A percentile compares a stretch with the other conserved stretches of the same genome.
Conservation (phyloP, 92 coral and sea anemone genomes). For the Phenganax marumi region DNA sequence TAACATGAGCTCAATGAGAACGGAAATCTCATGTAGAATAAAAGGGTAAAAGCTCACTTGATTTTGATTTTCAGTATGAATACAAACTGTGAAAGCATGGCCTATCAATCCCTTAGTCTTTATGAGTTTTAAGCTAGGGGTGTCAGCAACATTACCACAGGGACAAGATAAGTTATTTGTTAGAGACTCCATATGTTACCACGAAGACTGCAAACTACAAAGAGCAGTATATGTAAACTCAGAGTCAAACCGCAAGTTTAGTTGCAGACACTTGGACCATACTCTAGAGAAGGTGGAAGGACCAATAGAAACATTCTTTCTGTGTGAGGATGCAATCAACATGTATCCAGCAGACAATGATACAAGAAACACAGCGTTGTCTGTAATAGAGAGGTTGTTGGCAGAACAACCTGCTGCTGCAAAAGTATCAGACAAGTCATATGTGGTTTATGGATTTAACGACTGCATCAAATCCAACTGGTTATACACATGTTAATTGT, state of each 20-base stretch:
- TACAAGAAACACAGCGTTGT: constrained; percentile 7
- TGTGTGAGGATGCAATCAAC: constrained; percentile 16
- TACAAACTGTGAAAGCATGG: too few species aligned
- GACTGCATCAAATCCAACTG: constrained; percentile 21
- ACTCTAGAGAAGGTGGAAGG: constrained; percentile 8
- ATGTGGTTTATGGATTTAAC: constrained; percentile 38
- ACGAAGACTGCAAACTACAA: background rate
- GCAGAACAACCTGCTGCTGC: constrained; percentile 30
- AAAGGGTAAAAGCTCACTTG: too few species aligned
- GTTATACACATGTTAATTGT: constrained; percentile 34
- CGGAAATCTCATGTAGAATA: too few species aligned
- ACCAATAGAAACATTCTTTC: constrained; percentile 23
- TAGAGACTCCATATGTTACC: background rate
- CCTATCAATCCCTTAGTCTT: too few species aligned
- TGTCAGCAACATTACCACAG: background rate
- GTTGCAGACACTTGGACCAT: constrained; percentile 26
- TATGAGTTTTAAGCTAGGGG: too few species aligned
- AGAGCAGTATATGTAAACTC: constrained; percentile 6
- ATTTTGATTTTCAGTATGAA: too few species aligned
- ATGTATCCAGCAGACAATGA: constrained; percentile 28
- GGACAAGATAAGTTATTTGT: background rate
- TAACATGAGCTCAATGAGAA: too few species aligned
- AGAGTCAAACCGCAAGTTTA: background rate
- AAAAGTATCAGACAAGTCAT: constrained; percentile 24
- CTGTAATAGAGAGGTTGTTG: constrained; percentile 23